These are phyloP conservation scores for Oscheius sp. DNA, from an alignment of 2,888 invertebrate species.

Conservation along the genomic window DNA sequence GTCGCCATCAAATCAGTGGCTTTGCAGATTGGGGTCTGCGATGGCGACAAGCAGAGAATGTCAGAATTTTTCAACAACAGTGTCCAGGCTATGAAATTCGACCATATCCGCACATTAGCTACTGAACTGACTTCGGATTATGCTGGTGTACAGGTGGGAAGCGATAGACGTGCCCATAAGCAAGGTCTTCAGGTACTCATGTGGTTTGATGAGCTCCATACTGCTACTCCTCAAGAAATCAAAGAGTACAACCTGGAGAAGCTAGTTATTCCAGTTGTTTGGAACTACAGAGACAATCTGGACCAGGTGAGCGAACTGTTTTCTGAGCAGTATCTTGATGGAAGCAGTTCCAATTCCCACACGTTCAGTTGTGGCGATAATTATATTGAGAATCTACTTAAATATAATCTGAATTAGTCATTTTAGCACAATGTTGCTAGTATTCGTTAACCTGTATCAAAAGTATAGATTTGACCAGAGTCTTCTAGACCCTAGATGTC, in stretches of 20 bases:
- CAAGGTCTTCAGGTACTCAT: slow-evolving; percentile 46
- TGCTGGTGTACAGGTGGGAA: slow-evolving; percentile 50
- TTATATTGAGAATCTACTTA: too few relatives aligned
- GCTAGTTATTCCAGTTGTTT: slow-evolving; percentile 57
- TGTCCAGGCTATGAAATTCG: slow-evolving; percentile 52
- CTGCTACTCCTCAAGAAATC: slow-evolving; percentile 44
- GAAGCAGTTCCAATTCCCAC: neutral
- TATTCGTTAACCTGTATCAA: too few relatives aligned
- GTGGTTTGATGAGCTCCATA: slow-evolving; percentile 61
- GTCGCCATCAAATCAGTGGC: neutral
- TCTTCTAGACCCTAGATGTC: too few relatives aligned
- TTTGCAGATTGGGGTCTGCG: slow-evolving; percentile 58
- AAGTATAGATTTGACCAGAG: too few relatives aligned
- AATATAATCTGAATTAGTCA: too few relatives aligned
- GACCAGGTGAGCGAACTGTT: slow-evolving; percentile 38
- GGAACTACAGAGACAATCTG: slow-evolving; percentile 58
- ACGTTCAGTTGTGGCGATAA: too few relatives aligned
- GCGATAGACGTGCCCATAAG: neutral
- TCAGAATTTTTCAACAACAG: slow-evolving; percentile 52
- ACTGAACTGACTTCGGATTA: slow-evolving; percentile 49
- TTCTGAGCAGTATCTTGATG: neutral
- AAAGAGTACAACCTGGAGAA: slow-evolving; percentile 51
- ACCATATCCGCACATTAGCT: slow-evolving; percentile 52
- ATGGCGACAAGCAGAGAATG: slow-evolving; percentile 51
- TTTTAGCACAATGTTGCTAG: too few relatives aligned